Percentiles rank a stretch among this genome's conserved stretches.
phyloP scores from a whole-genome alignment of 2,888 invertebrate species.

The Melieria crassipennis region DNA sequence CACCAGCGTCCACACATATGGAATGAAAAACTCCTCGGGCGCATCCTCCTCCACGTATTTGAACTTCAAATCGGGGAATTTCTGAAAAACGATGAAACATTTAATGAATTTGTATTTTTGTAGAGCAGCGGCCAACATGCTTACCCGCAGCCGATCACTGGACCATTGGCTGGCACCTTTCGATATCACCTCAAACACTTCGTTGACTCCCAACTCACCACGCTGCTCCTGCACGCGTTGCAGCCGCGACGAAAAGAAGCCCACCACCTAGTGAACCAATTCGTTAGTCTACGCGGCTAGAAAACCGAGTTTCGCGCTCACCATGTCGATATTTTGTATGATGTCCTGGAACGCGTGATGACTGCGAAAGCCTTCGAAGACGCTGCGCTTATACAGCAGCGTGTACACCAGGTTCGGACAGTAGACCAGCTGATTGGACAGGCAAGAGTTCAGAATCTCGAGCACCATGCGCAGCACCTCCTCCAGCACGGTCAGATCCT shows the following conservation, averaged over 20 bases:
- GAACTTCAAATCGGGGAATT: conserved; percentile 98
- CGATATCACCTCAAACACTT: conserved; percentile 88
- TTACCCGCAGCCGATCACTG: conserved; percentile 89
- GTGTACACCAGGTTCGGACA: conserved; percentile 96
- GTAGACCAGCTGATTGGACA: conserved; percentile 86
- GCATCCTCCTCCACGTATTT: conserved; percentile 99
- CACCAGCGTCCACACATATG: conserved; percentile 97
- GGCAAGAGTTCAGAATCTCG: conserved; percentile 96
- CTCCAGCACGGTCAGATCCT: conserved; percentile 91
- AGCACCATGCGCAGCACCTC: conserved; percentile 96
- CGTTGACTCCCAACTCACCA: conserved; percentile 82
- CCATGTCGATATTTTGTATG: conserved; percentile 94
- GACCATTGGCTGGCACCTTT: conserved; percentile 95
- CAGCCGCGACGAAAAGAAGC: conserved; percentile 72
- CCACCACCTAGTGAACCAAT: conserved; percentile 68
- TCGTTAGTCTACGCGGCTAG: neutral
- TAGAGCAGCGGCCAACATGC: conserved; percentile 31
- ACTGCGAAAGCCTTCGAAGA: conserved; percentile 86
- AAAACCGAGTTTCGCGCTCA: conserved; percentile 63
- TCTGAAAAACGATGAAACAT: conserved; percentile 70
- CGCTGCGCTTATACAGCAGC: conserved; percentile 88
- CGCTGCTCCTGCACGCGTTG: conserved; percentile 73
- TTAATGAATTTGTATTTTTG: neutral
- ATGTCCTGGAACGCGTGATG: conserved; percentile 93
- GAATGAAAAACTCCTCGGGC: conserved; percentile 99